Evolutionary conservation across 2,113 vertebrate genomes (phyloP).

Genomic region (Dromas ardeola): DNA sequence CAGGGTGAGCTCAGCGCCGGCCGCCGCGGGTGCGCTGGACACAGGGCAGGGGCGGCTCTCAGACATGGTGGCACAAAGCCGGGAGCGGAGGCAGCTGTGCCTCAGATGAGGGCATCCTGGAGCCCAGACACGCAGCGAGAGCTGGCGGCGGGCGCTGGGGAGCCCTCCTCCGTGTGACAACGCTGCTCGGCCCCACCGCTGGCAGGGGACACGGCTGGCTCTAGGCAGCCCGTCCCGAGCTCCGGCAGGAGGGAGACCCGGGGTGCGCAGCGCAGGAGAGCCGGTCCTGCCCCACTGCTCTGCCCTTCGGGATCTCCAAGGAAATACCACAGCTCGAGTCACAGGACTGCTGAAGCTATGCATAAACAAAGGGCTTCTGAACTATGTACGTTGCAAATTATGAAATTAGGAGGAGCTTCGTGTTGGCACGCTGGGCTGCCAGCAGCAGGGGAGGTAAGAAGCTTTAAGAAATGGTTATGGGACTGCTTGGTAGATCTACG

Average conservation of each 20-base stretch:
- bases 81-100: neutral
- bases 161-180: rapidly evolving
- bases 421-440: rapidly evolving
- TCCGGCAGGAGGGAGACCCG: neutral
- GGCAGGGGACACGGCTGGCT: rapidly evolving
- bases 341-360: neutral
- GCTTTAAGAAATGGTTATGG: neutral
- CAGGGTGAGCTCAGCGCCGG: neutral
- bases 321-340: neutral
- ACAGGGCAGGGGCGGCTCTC: neutral
- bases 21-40: neutral
- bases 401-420: neutral
- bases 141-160: rapidly evolving
- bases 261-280: neutral
- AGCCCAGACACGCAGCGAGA: neutral
- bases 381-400: neutral
- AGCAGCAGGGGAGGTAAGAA: neutral
- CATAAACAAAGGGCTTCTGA: neutral
- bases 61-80: rapidly evolving
- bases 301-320: neutral
- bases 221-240: neutral
- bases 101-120: neutral
- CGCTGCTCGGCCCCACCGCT: neutral
- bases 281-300: neutral
- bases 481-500: neutral